Evolutionary conservation across 2,113 vertebrate genomes (phyloP).

Genomic region (Muntiacus muntjak): DNA sequence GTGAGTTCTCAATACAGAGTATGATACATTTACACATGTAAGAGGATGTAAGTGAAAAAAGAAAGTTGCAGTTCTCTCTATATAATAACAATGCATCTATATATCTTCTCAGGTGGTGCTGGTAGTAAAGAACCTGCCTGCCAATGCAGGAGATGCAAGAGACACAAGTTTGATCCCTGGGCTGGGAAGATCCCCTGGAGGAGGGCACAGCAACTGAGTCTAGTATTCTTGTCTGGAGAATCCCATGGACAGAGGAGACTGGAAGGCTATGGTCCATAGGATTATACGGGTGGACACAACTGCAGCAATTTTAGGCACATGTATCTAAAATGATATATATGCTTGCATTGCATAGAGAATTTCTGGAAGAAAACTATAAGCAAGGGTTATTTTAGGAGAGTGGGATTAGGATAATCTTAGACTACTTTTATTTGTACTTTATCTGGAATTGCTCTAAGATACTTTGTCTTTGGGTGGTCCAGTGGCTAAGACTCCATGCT

Average conservation of each 20-base stretch:
- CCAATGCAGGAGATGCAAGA: background rate
- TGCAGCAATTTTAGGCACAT: background rate
- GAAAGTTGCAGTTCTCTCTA: background rate
- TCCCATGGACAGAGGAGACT: background rate
- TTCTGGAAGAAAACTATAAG: slow-evolving; percentile 7
- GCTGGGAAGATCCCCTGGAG: background rate
- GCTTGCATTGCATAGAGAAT: background rate
- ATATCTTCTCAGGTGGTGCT: background rate
- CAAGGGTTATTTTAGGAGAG: background rate
- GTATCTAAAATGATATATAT: background rate
- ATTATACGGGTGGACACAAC: background rate
- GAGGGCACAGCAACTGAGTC: background rate
- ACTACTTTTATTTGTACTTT: background rate
- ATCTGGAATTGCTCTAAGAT: background rate
- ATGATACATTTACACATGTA: background rate
- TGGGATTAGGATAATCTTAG: background rate
- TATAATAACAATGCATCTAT: background rate
- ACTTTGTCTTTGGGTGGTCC: background rate
- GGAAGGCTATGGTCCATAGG: background rate
- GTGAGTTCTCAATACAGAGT: background rate
- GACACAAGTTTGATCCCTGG: background rate
- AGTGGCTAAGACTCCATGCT: background rate
- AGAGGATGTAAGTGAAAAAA: background rate
- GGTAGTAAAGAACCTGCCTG: background rate
- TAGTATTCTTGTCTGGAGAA: background rate